These are phyloP conservation scores for Ennomos erosarius DNA, from an alignment of 2,888 invertebrate species.

Conservation along the genomic window DNA sequence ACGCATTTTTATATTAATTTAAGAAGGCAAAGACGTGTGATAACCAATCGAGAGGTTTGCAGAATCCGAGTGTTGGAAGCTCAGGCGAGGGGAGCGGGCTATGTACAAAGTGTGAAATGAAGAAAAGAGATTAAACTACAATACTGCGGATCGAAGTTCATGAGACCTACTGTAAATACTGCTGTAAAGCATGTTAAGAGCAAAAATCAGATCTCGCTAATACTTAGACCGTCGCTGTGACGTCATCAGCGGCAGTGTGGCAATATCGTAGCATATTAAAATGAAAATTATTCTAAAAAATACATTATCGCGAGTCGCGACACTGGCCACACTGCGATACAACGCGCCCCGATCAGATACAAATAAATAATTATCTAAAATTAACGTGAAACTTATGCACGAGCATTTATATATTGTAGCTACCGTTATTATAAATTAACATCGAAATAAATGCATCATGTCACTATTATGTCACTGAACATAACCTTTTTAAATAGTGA, in stretches of 20 bases:
- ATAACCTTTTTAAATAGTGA: constrained; percentile 73
- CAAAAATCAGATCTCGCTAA: constrained; percentile 75
- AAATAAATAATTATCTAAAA: constrained; percentile 79
- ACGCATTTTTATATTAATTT: constrained; percentile 79
- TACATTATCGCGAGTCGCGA: constrained; percentile 58
- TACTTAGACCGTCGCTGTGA: constrained; percentile 59
- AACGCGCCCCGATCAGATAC: constrained; percentile 55
- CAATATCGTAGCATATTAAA: constrained; percentile 53
- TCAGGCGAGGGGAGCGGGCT: constrained; percentile 57
- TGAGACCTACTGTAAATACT: constrained; percentile 76
- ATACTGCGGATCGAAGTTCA: constrained; percentile 74
- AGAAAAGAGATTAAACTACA: constrained; percentile 71
- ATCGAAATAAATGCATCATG: constrained; percentile 85
- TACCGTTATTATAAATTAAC: constrained; percentile 83
- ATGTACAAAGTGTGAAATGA: constrained; percentile 71
- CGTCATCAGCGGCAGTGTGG: constrained; percentile 56
- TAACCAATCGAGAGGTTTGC: constrained; percentile 70
- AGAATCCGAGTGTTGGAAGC: constrained; percentile 58
- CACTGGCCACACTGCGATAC: constrained; percentile 58
- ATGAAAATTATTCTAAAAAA: constrained; percentile 72
- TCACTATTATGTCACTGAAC: constrained; percentile 82
- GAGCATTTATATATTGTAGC: constrained; percentile 83
- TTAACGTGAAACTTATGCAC: constrained; percentile 75
- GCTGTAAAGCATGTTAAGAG: constrained; percentile 62
- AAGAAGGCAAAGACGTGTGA: constrained; percentile 83